Percentiles rank a stretch among this genome's conserved stretches.
These are phyloP conservation scores for Dendrolimus houi DNA, from an alignment of 2,888 invertebrate genomes.

Conservation along the genomic window DNA sequence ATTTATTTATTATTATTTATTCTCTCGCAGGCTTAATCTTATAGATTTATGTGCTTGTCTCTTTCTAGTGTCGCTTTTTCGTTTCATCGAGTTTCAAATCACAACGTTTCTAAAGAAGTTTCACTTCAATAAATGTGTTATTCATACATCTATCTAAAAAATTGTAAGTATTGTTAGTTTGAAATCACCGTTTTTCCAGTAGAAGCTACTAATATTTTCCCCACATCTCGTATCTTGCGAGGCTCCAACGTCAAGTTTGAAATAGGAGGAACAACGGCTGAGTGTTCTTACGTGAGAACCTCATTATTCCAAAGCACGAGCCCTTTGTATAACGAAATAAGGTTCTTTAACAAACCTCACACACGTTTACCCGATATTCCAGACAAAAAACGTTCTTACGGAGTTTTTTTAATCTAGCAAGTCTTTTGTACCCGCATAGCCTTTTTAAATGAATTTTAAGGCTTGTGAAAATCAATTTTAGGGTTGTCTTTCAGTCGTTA, in stretches of 20 bases:
- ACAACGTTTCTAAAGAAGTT: too few species aligned
- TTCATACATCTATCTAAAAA: too few species aligned
- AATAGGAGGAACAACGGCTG: constrained; percentile 49
- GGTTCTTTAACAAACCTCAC: constrained; percentile 70
- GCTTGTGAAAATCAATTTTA: too few species aligned
- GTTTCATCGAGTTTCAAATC: too few species aligned
- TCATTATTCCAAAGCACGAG: constrained; percentile 71
- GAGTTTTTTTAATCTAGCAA: constrained; percentile 16
- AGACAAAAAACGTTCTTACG: constrained; percentile 19
- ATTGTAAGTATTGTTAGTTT: neutral
- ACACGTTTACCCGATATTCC: constrained; percentile 25
- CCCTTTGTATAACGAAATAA: constrained; percentile 69
- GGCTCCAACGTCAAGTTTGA: constrained; percentile 56
- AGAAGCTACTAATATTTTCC: constrained; percentile 4
- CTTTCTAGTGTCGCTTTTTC: too few species aligned
- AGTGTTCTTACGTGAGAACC: constrained; percentile 53
- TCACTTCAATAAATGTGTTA: too few species aligned
- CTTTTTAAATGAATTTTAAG: constrained; percentile 5
- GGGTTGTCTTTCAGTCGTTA: too few species aligned
- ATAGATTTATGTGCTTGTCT: too few species aligned
- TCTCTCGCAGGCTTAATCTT: too few species aligned
- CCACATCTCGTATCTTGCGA: constrained; percentile 10
- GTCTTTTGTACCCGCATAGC: constrained; percentile 14
- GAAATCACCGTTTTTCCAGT: neutral
- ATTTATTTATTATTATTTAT: too few species aligned